Percentiles rank a stretch among this genome's conserved stretches.
Conservation (phyloP, 1,140 invertebrate species). For the Drosophila littoralis region DNA sequence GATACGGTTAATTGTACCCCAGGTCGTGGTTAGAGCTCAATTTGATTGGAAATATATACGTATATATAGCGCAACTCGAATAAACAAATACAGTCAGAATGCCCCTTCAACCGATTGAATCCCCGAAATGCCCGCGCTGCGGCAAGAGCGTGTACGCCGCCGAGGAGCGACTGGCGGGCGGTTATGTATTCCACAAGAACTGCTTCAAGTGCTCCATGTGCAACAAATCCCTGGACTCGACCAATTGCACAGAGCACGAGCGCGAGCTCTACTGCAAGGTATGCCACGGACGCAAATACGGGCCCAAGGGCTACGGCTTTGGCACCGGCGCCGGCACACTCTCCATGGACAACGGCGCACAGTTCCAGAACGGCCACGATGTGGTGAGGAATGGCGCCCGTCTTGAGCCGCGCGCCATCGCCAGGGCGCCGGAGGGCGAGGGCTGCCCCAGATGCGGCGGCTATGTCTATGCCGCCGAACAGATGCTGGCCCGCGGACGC, state of each 20-base stretch:
- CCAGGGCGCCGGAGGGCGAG: slow-evolving; percentile 93
- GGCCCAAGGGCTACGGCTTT: slow-evolving; percentile 99
- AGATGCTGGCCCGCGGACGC: slow-evolving; percentile 95
- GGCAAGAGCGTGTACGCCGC: slow-evolving; percentile 99
- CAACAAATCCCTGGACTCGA: slow-evolving; percentile 98
- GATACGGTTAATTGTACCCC: slow-evolving; percentile 58
- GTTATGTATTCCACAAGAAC: slow-evolving; percentile 99
- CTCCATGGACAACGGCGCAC: slow-evolving; percentile 97
- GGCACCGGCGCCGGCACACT: slow-evolving; percentile 98
- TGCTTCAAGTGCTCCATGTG: slow-evolving; percentile 99
- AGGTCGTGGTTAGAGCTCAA: slow-evolving; percentile 51
- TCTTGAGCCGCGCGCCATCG: slow-evolving; percentile 89
- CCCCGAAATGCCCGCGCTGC: slow-evolving; percentile 99
- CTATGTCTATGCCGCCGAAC: slow-evolving; percentile 96
- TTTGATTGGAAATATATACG: slow-evolving; percentile 33
- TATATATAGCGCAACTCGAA: slow-evolving; percentile 8
- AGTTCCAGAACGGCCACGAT: slow-evolving; percentile 87
- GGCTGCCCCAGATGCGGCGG: slow-evolving; percentile 96
- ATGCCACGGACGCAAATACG: slow-evolving; percentile 98
- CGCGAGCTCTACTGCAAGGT: slow-evolving; percentile 98
- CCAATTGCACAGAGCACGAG: slow-evolving; percentile 98
- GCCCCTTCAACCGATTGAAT: slow-evolving; percentile 98
- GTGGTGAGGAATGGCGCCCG: slow-evolving; percentile 73
- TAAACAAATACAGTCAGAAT: slow-evolving; percentile 86
- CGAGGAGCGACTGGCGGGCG: slow-evolving; percentile 98